These are phyloP conservation scores for Agapetus fuscipes DNA, from an alignment of 2,888 invertebrate species.

Conservation along the genomic window DNA sequence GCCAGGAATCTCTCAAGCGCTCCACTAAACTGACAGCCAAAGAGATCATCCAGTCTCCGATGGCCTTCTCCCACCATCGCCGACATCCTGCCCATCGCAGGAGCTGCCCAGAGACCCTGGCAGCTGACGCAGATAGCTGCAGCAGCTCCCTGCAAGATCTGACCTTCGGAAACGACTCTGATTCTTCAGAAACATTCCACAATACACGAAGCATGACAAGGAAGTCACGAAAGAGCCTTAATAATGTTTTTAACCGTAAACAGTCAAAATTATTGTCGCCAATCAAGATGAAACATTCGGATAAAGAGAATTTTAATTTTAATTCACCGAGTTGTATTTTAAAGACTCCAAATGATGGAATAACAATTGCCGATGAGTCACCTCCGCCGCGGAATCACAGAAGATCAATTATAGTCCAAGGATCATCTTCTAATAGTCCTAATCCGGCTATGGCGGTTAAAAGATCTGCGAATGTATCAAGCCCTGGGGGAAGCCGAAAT, in stretches of 20 bases:
- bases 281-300: neutral
- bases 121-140: slow-evolving; percentile 43
- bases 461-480: slow-evolving; percentile 13
- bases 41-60: slow-evolving; percentile 41
- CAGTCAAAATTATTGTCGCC: neutral
- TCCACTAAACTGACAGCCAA: slow-evolving; percentile 21
- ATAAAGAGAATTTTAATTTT: slow-evolving; percentile 25
- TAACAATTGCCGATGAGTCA: slow-evolving; percentile 28
- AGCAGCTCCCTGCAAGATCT: slow-evolving; percentile 43
- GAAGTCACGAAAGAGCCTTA: neutral
- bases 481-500: slow-evolving; percentile 18
- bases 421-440: slow-evolving; percentile 3
- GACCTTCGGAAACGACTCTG: slow-evolving; percentile 40
- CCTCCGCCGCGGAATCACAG: slow-evolving; percentile 38
- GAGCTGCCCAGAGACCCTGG: slow-evolving; percentile 31
- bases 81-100: slow-evolving; percentile 36
- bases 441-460: slow-evolving; percentile 22
- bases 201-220: slow-evolving; percentile 35
- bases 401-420: slow-evolving; percentile 23
- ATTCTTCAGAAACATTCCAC: slow-evolving; percentile 37
- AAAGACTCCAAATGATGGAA: slow-evolving; percentile 38
- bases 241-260: neutral
- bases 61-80: slow-evolving; percentile 37
- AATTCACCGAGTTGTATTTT: slow-evolving; percentile 35
- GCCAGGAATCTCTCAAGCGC: slow-evolving; percentile 27